Evolutionary conservation across 1,140 invertebrate genomes (phyloP).

Genomic region (Bombus huntii): DNA sequence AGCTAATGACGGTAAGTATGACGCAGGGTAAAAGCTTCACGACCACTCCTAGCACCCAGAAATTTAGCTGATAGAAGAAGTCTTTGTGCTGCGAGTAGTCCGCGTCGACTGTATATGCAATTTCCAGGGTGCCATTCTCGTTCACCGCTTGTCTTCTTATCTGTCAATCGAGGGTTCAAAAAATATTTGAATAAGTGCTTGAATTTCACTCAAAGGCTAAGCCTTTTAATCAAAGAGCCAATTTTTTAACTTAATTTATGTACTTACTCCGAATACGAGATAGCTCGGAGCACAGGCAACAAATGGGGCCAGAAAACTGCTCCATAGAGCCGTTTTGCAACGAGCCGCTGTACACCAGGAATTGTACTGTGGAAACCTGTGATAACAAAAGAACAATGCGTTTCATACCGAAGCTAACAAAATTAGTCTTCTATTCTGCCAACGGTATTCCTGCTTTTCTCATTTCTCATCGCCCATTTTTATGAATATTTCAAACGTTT

Average conservation of each 20-base stretch:
- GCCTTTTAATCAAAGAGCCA: no score
- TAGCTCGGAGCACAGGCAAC: slow-evolving; percentile 92
- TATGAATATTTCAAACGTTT: no score
- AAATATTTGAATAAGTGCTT: no score
- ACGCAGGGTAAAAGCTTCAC: slow-evolving; percentile 93
- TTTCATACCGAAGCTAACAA: not conserved
- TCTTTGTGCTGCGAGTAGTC: slow-evolving; percentile 77
- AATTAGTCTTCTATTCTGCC: not conserved
- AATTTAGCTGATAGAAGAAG: slow-evolving; percentile 89
- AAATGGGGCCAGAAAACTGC: slow-evolving; percentile 88
- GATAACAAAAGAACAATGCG: slow-evolving; percentile 11
- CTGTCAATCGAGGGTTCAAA: slow-evolving; percentile 40
- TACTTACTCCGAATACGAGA: slow-evolving; percentile 85
- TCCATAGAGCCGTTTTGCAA: slow-evolving; percentile 88
- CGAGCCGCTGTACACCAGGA: slow-evolving; percentile 86
- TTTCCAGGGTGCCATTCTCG: slow-evolving; percentile 61
- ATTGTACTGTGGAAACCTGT: slow-evolving; percentile 85
- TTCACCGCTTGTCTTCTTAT: slow-evolving; percentile 65
- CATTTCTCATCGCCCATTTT: no score
- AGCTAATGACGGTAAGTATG: slow-evolving; percentile 91
- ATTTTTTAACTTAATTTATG: no score
- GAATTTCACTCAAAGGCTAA: no score
- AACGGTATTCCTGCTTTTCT: not conserved
- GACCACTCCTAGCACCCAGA: slow-evolving; percentile 93
- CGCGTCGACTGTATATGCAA: slow-evolving; percentile 71